phyloP scores from a whole-genome alignment of 2,888 invertebrate genomes.

The Mythimna vitellina region DNA sequence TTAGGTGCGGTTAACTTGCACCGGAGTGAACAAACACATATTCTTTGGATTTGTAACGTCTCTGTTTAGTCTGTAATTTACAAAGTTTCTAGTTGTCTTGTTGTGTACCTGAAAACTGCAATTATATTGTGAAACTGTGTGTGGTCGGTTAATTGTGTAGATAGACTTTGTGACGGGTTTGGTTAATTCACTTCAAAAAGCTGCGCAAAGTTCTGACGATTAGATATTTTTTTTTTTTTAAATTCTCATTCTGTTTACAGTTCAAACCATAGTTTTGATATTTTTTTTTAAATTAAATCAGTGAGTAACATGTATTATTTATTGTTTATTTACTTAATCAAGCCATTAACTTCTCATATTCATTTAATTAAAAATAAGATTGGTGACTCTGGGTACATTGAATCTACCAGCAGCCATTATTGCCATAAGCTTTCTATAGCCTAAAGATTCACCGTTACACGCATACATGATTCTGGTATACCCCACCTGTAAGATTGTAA shows the following conservation, averaged over 20 bases:
- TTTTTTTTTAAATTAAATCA: too few relatives aligned
- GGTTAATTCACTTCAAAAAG: not conserved
- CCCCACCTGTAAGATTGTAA: not conserved
- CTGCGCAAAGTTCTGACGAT: not conserved
- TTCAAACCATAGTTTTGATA: too few relatives aligned
- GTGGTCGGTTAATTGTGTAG: not conserved
- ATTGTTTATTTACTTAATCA: too few relatives aligned
- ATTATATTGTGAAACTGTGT: not conserved
- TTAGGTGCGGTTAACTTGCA: not conserved
- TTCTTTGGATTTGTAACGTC: not conserved
- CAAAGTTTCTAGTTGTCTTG: not conserved
- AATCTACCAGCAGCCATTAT: too few relatives aligned
- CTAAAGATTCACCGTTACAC: not conserved
- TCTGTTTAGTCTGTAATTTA: slow-evolving; percentile 21
- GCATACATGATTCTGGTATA: not conserved
- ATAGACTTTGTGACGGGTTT: too few relatives aligned
- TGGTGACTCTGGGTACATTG: too few relatives aligned
- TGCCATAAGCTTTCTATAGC: not conserved
- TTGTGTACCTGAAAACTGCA: not conserved
- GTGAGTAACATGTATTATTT: too few relatives aligned
- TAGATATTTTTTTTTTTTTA: not conserved
- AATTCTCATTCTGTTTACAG: too few relatives aligned
- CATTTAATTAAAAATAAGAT: too few relatives aligned
- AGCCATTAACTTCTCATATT: too few relatives aligned
- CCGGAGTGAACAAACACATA: not conserved